Conservation (phyloP, 2,113 vertebrate genomes). For the Nothocercus nigrocapillus region DNA sequence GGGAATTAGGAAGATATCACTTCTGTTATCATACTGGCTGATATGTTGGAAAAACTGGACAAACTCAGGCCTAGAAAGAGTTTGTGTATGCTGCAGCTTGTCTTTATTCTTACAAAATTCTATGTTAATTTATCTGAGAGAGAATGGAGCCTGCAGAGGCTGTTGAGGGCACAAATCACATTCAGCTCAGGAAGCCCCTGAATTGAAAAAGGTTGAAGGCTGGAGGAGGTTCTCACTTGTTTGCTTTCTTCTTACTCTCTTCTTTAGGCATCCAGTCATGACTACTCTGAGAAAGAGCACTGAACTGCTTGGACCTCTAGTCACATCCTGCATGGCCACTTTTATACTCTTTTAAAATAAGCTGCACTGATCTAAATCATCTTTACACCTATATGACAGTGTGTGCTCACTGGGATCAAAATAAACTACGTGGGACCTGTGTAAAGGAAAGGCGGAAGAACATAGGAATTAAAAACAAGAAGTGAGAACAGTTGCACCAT, state of each 20-base stretch:
- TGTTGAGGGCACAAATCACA: not conserved
- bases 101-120: not conserved
- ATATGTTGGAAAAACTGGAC: not conserved
- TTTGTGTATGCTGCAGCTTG: not conserved
- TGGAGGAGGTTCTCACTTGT: not conserved
- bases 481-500: not conserved
- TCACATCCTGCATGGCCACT: not conserved
- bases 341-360: not conserved
- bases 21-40: not conserved
- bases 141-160: not conserved
- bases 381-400: slow-evolving; percentile 25
- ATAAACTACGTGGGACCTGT: slow-evolving; percentile 19
- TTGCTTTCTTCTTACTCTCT: not conserved
- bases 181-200: not conserved
- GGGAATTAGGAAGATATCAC: not conserved
- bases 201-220: not conserved
- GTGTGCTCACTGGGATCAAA: slow-evolving; percentile 43
- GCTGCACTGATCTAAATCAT: not conserved
- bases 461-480: slow-evolving; percentile 27
- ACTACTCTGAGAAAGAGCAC: not conserved
- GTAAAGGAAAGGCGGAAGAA: slow-evolving; percentile 19
- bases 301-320: not conserved
- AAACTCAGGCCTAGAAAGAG: not conserved
- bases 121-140: not conserved
- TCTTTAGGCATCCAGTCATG: not conserved